Percentiles rank a stretch among this genome's conserved stretches.
Conservation (phyloP, 2,113 vertebrate species). For the Delphinus delphis region DNA sequence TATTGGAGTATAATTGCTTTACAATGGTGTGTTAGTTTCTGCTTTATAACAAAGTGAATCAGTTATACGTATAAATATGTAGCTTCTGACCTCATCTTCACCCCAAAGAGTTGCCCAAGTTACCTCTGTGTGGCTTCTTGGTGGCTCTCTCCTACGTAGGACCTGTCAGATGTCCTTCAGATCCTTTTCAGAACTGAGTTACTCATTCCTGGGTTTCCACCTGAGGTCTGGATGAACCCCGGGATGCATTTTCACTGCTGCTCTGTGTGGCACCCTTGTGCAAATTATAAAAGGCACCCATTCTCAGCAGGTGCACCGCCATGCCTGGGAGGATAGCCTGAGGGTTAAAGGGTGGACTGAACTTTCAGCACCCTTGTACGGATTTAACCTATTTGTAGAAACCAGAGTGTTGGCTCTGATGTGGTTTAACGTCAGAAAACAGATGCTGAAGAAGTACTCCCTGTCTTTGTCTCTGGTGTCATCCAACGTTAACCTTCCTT, state of each 20-base stretch:
- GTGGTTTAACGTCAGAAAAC: neutral
- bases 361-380: neutral
- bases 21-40: too few species aligned
- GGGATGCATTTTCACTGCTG: neutral
- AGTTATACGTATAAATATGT: neutral
- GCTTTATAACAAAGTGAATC: too few species aligned
- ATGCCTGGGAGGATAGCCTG: neutral
- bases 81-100: neutral
- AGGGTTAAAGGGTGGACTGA: neutral
- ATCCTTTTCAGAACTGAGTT: neutral
- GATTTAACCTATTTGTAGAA: neutral
- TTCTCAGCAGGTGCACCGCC: neutral
- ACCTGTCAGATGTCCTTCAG: neutral
- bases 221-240: neutral
- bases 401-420: neutral
- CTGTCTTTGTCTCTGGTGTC: neutral
- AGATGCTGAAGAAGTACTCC: neutral
- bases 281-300: neutral
- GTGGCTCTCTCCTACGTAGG: neutral
- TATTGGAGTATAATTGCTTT: too few species aligned
- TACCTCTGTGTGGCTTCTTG: neutral
- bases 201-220: neutral
- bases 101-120: neutral
- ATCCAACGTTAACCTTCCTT: neutral
- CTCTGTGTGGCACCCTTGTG: neutral